Base-by-base conservation (phyloP, 2,113 vertebrate species). In the Capreolus pygargus region DNA sequence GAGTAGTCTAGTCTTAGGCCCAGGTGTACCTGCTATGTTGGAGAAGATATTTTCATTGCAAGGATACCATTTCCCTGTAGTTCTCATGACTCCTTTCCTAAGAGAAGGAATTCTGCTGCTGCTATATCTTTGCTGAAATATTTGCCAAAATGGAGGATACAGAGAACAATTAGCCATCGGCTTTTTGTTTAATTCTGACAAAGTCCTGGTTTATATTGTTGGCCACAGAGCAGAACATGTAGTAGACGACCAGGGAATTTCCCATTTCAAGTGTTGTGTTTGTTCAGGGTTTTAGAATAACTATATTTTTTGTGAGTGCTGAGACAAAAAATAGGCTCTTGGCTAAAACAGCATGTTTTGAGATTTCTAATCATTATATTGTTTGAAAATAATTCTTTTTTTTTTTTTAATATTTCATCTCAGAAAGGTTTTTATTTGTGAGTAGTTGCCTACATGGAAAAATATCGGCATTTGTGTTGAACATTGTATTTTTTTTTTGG, bases 1-100 rank as follows among this genome's bases (percentile, higher is more conserved):
- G 96, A 99, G 99, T 98, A 1, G 13, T 39, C 79, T 30, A 4
- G 12, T 60, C 52, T 91, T 30, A 85, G 52, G 39, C 33, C 50
- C 0, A 36, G 15, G 13, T 0, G 25, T 79, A n/a, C 27, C 89
- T n/a, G 30, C 43, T 12, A 14, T 43, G 23, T 43, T 43, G 70
- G 39, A 76, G 39, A 43, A 43, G 39, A 14, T 76, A 23, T 14
- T 43, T 76, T 76, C 70, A 47, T 16, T 87, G 9, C 4, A 36
- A 58, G 23, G 30, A 43, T n/a, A 30, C 5, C 6, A 13, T 45
- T 84, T 8, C 12, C 4, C 50, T 76, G 28, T 7, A 55, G 43
- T 11, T 70, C 23, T 78, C 7, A 4, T 39, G 45, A 30, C 6
- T 52, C 11, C 55, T 90, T 95, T 61, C 25, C 45, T 55, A 50